Evolutionary conservation across 2,888 invertebrate genomes (phyloP), one percentile per base, ranked within the genome.

Genomic region (Drosophila buzzatii): DNA sequence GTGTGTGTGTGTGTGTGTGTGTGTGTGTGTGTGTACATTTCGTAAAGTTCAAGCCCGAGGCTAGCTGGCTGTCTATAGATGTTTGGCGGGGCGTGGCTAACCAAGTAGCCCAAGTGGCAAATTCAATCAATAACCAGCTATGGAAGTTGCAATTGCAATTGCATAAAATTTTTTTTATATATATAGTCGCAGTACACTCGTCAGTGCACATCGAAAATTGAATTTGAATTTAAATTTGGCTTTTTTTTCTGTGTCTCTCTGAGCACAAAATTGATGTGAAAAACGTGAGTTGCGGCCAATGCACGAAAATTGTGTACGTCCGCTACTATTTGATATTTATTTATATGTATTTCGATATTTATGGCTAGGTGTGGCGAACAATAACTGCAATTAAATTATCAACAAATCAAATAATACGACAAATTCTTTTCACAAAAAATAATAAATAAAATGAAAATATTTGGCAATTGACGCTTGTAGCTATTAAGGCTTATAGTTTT

Each of bases 61-160:
- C 78, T 62, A 68, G 81, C 75, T 62, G 45, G 14, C 35, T 35
- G 44, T 51, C 65, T 63, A n/a, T 20, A 49, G 67, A 67, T 58
- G 56, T 39, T 57, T 18, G 56, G 65, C 12, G 51, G 73, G 89
- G 83, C 86, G 86, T 86, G 84, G 68, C 69, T 16, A 57, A 56
- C 42, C 47, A 59, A 55, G 60, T 69, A 66, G 71, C 70, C 60
- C 71, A 82, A 81, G 75, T 85, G 81, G 68, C 76, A 86, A 79
- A 73, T 73, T 75, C 86, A 89, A 85, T 85, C 89, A 84, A 89
- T 85, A 89, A 86, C 72, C 73, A 82, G 80, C 64, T 52, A 63
- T 81, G 73, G 58, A 61, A 76, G 68, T 73, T 51, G 67, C 64
- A 59, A 78, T 58, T 68, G 68, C 69, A 66, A 69, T 33, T 59